A percentile compares a stretch with the other conserved stretches of the same genome.
phyloP scores from a whole-genome alignment of 2,113 vertebrate genomes.

The Psittacus erithacus region DNA sequence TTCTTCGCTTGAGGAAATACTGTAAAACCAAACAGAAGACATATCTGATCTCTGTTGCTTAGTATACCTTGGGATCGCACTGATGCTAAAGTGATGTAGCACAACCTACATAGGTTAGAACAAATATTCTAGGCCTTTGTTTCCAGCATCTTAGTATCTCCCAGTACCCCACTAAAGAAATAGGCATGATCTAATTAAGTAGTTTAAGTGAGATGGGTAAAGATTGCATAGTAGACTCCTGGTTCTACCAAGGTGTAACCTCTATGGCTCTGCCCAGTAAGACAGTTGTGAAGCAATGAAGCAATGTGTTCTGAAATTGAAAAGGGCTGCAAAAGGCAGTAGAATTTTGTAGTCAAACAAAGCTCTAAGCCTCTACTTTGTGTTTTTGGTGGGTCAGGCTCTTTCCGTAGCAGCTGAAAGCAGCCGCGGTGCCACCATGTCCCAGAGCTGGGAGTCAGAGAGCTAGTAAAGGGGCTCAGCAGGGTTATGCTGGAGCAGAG shows the following conservation, averaged over 20 bases:
- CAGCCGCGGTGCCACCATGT: slow-evolving; percentile 27
- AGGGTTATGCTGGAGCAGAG: not conserved
- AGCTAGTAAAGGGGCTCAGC: slow-evolving; percentile 53
- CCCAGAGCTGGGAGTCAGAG: slow-evolving; percentile 45
- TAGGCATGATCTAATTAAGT: not conserved
- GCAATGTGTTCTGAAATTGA: slow-evolving; percentile 23
- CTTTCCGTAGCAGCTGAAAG: slow-evolving; percentile 22
- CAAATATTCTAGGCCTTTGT: not conserved
- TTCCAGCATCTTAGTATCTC: not conserved
- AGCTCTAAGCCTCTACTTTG: slow-evolving; percentile 3
- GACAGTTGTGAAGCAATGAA: not conserved
- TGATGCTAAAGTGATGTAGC: not conserved
- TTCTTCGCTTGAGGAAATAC: not conserved
- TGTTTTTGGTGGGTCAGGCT: slow-evolving; percentile 29
- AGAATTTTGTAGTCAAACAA: slow-evolving; percentile 46
- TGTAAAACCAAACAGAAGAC: not conserved
- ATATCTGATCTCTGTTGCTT: not conserved
- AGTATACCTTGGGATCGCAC: not conserved
- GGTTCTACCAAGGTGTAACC: not conserved
- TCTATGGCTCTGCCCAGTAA: not conserved
- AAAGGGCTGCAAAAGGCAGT: slow-evolving; percentile 29
- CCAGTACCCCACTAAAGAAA: not conserved
- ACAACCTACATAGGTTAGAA: not conserved
- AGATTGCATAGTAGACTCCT: not conserved
- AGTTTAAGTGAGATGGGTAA: not conserved